These are phyloP conservation scores for Sogatella furcifera DNA, from an alignment of 1,140 invertebrate species.

Conservation along the genomic window DNA sequence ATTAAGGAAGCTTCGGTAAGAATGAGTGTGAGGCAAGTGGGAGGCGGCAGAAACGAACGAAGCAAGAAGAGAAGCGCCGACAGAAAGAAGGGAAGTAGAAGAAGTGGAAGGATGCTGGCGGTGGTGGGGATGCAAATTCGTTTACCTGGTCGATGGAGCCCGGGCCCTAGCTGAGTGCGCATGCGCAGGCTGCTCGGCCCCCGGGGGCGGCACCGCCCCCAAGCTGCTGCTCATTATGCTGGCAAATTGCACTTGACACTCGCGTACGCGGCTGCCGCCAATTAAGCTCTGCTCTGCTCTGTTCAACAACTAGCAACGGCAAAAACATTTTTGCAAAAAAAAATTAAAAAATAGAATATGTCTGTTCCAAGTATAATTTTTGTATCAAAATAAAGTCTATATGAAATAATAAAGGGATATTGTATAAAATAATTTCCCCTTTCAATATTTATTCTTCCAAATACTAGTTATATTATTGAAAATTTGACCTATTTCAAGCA, in stretches of 20 bases:
- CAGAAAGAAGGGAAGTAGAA: background rate
- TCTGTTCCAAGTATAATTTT: no score
- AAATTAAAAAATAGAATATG: no score
- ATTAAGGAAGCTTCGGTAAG: background rate
- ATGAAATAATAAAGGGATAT: no score
- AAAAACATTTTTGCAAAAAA: no score
- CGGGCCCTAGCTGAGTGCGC: background rate
- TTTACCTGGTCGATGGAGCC: constrained; percentile 3
- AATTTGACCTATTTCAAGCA: no score
- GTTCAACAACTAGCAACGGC: background rate
- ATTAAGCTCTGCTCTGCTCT: background rate
- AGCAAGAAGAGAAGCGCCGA: background rate
- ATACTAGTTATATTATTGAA: no score
- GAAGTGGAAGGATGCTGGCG: background rate
- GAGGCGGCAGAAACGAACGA: background rate
- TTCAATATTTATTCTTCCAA: no score
- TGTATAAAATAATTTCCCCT: no score
- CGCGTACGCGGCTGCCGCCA: background rate
- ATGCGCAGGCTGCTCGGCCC: background rate
- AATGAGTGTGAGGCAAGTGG: no score
- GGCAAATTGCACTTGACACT: constrained; percentile 1
- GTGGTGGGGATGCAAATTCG: background rate
- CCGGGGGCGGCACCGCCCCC: background rate
- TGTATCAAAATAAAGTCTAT: no score
- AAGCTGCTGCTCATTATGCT: background rate